A percentile compares a stretch with the other conserved stretches of the same genome.
phyloP scores from a whole-genome alignment of 2,888 invertebrate genomes.

The Microctonus aethiopoides region DNA sequence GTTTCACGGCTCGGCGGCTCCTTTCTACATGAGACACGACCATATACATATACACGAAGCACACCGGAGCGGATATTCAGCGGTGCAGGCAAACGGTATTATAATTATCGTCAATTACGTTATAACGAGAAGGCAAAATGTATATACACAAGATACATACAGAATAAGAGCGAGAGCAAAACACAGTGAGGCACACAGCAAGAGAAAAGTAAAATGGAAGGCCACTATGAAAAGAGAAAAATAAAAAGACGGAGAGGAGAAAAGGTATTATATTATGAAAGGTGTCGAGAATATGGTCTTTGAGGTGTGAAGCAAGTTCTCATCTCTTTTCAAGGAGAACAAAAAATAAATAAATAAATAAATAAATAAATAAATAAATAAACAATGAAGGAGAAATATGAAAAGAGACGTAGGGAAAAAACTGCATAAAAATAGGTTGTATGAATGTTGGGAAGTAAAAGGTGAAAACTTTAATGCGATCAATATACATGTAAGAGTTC shows the following conservation, averaged over 20 bases:
- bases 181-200: neutral
- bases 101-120: constrained; percentile 37
- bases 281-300: neutral
- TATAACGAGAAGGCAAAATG: constrained; percentile 28
- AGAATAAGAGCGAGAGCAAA: constrained; percentile 9
- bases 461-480: constrained; percentile 21
- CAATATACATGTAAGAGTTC: neutral
- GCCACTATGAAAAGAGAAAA: neutral
- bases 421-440: neutral
- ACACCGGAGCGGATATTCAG: constrained; percentile 29
- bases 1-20: constrained; percentile 39
- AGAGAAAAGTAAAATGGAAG: neutral
- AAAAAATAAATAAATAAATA: neutral
- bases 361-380: neutral
- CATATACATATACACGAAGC: neutral
- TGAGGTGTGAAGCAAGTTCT: neutral
- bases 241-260: constrained; percentile 1
- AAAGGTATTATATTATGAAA: neutral
- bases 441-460: constrained; percentile 1
- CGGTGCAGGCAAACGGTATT: constrained; percentile 31
- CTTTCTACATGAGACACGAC: constrained; percentile 38
- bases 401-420: neutral
- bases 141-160: neutral
- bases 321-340: neutral
- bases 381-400: neutral